These are phyloP conservation scores for Gobionotothen gibberifrons DNA, from an alignment of 2,797 vertebrate species.

Conservation along the genomic window DNA sequence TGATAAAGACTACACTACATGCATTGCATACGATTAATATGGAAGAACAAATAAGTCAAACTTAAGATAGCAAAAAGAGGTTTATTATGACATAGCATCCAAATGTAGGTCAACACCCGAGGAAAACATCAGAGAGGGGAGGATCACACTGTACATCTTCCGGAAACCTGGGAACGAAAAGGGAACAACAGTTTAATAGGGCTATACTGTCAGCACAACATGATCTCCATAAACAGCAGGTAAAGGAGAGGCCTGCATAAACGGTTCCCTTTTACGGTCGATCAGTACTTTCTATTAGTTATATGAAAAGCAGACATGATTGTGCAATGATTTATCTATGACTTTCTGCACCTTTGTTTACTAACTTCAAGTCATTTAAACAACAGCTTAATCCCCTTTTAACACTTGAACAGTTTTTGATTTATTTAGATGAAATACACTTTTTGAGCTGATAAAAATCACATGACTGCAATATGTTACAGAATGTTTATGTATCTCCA, in stretches of 20 bases:
- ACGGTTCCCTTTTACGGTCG: background rate
- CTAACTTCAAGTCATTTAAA: background rate
- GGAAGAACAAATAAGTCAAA: conserved; percentile 6
- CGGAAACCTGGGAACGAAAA: conserved; percentile 33
- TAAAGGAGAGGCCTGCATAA: background rate
- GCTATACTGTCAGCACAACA: conserved; percentile 37
- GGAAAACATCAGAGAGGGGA: conserved; percentile 26
- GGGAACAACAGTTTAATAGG: conserved; percentile 13
- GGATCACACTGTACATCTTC: conserved; percentile 31
- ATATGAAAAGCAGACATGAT: background rate
- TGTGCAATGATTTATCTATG: background rate
- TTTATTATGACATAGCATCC: conserved; percentile 63
- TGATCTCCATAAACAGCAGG: conserved; percentile 22
- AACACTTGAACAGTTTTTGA: background rate
- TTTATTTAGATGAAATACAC: background rate
- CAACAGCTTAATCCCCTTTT: background rate
- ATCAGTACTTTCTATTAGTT: background rate
- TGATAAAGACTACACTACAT: conserved; percentile 5
- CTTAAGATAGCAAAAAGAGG: conserved; percentile 18
- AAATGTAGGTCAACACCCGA: conserved; percentile 22
- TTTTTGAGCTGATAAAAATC: background rate
- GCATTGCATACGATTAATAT: background rate
- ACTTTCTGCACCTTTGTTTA: background rate
- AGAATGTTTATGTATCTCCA: no score
- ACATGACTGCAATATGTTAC: no score